A percentile compares a stretch with the other conserved stretches of the same genome.
phyloP scores from a whole-genome alignment of 1,140 invertebrate species.

The Hydropsyche tenuis region DNA sequence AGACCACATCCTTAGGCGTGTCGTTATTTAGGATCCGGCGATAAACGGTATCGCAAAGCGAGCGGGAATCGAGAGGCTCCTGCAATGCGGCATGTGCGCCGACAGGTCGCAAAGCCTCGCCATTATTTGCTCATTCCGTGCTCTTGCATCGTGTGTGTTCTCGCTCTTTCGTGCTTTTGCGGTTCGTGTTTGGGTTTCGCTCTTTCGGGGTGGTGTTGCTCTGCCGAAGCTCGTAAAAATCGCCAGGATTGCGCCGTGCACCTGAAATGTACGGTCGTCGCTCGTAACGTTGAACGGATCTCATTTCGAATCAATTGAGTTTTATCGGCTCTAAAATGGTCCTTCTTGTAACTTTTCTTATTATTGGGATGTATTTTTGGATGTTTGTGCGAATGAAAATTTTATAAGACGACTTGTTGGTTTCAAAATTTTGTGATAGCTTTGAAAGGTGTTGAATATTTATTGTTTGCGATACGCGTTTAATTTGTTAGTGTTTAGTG shows the following conservation, averaged over 20 bases:
- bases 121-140: conserved; percentile 23
- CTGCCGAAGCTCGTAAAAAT: conserved; percentile 14
- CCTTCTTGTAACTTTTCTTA: too few relatives aligned
- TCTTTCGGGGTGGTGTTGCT: not conserved
- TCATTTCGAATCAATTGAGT: too few relatives aligned
- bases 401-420: too few relatives aligned
- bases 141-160: not conserved
- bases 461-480: too few relatives aligned
- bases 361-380: too few relatives aligned
- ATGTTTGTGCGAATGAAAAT: too few relatives aligned
- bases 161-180: not conserved
- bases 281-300: too few relatives aligned
- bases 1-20: not conserved
- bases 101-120: conserved; percentile 17
- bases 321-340: too few relatives aligned
- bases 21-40: conserved; percentile 14
- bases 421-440: too few relatives aligned
- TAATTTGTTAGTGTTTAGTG: too few relatives aligned
- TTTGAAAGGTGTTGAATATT: too few relatives aligned
- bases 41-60: conserved; percentile 17
- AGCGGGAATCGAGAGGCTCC: conserved; percentile 1
- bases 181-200: not conserved
- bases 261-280: not conserved
- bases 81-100: conserved; percentile 17
- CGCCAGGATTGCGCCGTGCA: not conserved